phyloP scores from a whole-genome alignment of 1,140 invertebrate species.

The Drosophila serrata region DNA sequence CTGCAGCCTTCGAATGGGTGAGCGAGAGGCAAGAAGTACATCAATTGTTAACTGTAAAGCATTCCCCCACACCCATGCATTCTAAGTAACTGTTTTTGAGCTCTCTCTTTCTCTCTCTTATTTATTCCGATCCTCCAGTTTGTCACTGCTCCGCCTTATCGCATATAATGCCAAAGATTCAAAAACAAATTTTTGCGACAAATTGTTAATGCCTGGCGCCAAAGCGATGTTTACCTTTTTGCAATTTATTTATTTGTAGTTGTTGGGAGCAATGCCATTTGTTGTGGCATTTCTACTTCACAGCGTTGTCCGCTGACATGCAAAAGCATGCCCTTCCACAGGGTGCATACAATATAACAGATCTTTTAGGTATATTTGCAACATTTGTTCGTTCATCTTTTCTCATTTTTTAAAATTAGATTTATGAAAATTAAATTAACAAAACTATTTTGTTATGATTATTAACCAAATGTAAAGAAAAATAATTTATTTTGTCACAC shows the following conservation, averaged over 20 bases:
- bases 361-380: no score
- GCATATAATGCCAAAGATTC: slow-evolving; percentile 6
- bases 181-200: slow-evolving; percentile 60
- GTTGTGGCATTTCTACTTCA: slow-evolving; percentile 16
- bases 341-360: neutral
- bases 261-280: slow-evolving; percentile 39
- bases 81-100: slow-evolving; percentile 14
- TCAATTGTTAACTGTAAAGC: slow-evolving; percentile 53
- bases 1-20: slow-evolving; percentile 11
- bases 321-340: neutral
- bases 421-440: neutral
- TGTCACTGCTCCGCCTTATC: slow-evolving; percentile 25
- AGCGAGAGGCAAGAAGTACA: slow-evolving; percentile 23
- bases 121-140: slow-evolving; percentile 18
- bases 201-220: slow-evolving; percentile 59
- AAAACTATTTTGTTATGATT: neutral
- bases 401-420: neutral
- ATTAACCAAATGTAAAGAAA: neutral
- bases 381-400: neutral
- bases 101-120: slow-evolving; percentile 4
- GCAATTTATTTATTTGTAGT: slow-evolving; percentile 7
- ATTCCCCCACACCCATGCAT: slow-evolving; percentile 25
- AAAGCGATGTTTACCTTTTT: slow-evolving; percentile 40
- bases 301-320: slow-evolving; percentile 12
- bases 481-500: no score